A percentile compares a stretch with the other conserved stretches of the same genome.
Evolutionary conservation across 2,888 invertebrate species (phyloP).

Genomic region (Shargacucullia verbasci): DNA sequence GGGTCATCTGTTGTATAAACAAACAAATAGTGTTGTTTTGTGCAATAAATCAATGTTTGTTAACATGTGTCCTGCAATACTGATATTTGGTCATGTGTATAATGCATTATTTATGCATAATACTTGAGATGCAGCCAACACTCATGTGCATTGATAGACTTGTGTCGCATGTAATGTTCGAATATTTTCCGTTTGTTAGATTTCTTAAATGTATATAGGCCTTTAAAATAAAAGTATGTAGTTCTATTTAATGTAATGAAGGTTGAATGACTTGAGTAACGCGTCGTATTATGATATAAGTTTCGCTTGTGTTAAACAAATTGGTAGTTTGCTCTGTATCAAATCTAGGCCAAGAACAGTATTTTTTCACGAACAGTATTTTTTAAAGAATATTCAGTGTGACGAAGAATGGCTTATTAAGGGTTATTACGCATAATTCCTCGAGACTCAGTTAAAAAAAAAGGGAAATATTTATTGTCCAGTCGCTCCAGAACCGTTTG

Average conservation of each 20-base stretch:
- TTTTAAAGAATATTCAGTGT: neutral
- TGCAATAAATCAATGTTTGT: conserved; percentile 32
- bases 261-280: neutral
- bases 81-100: conserved; percentile 21
- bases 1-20: conserved; percentile 29
- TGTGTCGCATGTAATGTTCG: conserved; percentile 11
- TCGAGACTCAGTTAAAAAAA: no score
- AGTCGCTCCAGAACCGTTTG: no score
- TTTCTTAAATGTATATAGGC: conserved; percentile 12
- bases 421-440: no score
- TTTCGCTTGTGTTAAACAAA: neutral
- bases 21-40: conserved; percentile 18
- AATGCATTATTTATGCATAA: conserved; percentile 25
- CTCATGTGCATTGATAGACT: conserved; percentile 3
- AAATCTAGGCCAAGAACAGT: conserved; percentile 1
- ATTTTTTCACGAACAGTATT: neutral
- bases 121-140: conserved; percentile 46
- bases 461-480: no score
- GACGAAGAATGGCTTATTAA: neutral
- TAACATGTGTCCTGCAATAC: conserved; percentile 21
- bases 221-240: conserved; percentile 7
- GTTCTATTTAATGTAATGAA: neutral
- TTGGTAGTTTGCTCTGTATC: neutral
- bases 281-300: no score
- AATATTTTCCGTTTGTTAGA: neutral